Evolutionary conservation across 1,140 invertebrate species (phyloP), one percentile per base, ranked within the genome.

Genomic region (Cecropterus lyciades): DNA sequence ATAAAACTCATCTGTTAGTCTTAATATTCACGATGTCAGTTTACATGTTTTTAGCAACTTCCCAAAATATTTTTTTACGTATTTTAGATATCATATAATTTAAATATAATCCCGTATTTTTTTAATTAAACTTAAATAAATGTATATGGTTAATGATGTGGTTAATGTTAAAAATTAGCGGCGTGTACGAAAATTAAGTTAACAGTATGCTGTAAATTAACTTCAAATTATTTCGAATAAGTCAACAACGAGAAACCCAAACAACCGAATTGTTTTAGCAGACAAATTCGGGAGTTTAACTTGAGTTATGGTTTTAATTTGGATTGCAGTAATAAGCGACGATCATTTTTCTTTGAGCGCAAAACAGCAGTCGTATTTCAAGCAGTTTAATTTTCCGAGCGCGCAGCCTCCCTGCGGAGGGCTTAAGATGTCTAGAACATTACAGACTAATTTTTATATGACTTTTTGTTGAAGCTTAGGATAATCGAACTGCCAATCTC

Each of bases 401-500:
- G 69, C 69, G 55, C 70, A 56, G 67, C 62, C 73, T 85, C 85
- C 86, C 88, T 63, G 75, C 66, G 86, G 86, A 71, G 80, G 71
- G 77, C 82, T 88, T 90, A 85, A 87, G 70, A 56, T 88, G 87
- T 90, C 86, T 87, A 83, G 73, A 80, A 91, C 83, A 85, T 85
- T 84, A 80, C 77, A 85, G 82, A 77, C 84, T 83, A 86, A 86
- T 87, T 91, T 86, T 88, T 88, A 82, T 85, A 82, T 78, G 75
- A 79, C 82, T 87, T 86, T 87, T 89, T 87, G 72, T 75, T 76
- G 72, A 72, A 86, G 79, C 70, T 68, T 63, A 63, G 79, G 84
- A 89, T 89, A 89, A 91, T 89, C 87, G 85, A 91, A 84, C 82
- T 89, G 89, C 85, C 87, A 89, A 91, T 91, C 89, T 82, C 67